These are phyloP conservation scores for Sussaba pulchella DNA, from an alignment of 2,888 invertebrate species.

Conservation along the genomic window DNA sequence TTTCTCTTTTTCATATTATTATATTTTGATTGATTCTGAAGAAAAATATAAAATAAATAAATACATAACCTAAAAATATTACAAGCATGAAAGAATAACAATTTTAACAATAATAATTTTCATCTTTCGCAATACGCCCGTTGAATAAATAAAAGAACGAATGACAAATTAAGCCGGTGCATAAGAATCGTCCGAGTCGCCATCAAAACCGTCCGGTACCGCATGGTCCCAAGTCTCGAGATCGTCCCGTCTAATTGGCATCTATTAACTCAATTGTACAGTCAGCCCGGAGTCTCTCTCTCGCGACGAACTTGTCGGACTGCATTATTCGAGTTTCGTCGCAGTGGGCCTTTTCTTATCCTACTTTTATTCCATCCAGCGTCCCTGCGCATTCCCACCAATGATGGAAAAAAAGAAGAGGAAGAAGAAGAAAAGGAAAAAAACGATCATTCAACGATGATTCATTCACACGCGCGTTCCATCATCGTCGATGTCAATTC, in stretches of 20 bases:
- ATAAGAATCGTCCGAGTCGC: conserved; percentile 57
- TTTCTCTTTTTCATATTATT: too few relatives aligned
- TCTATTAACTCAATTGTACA: conserved; percentile 82
- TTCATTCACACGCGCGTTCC: not conserved
- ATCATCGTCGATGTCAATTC: too few relatives aligned
- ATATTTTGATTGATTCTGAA: conserved; percentile 1
- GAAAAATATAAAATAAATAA: not conserved
- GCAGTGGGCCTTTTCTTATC: not conserved
- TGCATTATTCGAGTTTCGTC: conserved; percentile 67
- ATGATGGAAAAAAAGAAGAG: not conserved
- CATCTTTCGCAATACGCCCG: too few relatives aligned
- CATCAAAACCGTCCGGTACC: conserved; percentile 55
- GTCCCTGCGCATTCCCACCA: too few relatives aligned
- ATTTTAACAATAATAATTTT: too few relatives aligned
- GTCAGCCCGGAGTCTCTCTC: conserved; percentile 65
- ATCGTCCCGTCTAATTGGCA: conserved; percentile 81
- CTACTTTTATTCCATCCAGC: conserved; percentile 3
- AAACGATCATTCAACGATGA: conserved; percentile 13
- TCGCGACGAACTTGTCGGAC: conserved; percentile 56
- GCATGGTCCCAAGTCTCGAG: conserved; percentile 54
- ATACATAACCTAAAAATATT: too few relatives aligned
- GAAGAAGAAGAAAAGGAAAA: too few relatives aligned
- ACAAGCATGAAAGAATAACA: too few relatives aligned
- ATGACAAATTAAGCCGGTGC: conserved; percentile 39
- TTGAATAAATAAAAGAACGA: conserved; percentile 30